These are phyloP conservation scores for Conus canariensis DNA, from an alignment of 2,888 invertebrate genomes.

Conservation along the genomic window DNA sequence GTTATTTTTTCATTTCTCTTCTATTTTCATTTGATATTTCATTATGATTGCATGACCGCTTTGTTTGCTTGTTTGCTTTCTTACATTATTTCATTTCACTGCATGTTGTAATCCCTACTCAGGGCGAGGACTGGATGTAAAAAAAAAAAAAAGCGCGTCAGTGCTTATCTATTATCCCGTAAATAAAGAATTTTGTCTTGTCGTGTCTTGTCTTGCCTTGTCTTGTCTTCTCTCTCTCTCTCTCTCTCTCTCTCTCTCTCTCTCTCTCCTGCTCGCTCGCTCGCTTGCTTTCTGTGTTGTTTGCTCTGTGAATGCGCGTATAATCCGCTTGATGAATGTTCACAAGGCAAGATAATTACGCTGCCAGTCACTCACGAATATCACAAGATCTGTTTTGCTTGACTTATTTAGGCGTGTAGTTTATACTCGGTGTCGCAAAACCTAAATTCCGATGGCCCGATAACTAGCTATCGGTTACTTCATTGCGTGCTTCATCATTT, in stretches of 20 bases:
- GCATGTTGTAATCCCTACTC: too few relatives aligned
- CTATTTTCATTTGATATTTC: too few relatives aligned
- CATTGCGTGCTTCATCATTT: neutral
- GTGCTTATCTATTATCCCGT: too few relatives aligned
- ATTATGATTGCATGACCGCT: too few relatives aligned
- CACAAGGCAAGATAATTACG: neutral
- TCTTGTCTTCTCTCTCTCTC: neutral
- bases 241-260: neutral
- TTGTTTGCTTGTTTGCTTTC: too few relatives aligned
- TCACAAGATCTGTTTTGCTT: neutral
- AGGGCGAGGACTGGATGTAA: too few relatives aligned
- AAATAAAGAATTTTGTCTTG: too few relatives aligned
- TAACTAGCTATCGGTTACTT: neutral
- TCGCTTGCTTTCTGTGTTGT: neutral
- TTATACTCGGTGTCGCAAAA: neutral
- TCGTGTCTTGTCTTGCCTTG: too few relatives aligned
- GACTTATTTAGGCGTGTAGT: neutral
- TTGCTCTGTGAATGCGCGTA: neutral
- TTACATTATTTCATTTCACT: too few relatives aligned
- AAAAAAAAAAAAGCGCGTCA: too few relatives aligned
- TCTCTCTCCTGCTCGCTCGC: neutral
- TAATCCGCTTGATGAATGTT: too few relatives aligned
- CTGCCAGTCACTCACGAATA: neutral
- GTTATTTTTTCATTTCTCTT: too few relatives aligned
- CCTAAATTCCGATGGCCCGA: neutral